phyloP scores from a whole-genome alignment of 2,888 invertebrate genomes.

The Drosophila prostipennis region DNA sequence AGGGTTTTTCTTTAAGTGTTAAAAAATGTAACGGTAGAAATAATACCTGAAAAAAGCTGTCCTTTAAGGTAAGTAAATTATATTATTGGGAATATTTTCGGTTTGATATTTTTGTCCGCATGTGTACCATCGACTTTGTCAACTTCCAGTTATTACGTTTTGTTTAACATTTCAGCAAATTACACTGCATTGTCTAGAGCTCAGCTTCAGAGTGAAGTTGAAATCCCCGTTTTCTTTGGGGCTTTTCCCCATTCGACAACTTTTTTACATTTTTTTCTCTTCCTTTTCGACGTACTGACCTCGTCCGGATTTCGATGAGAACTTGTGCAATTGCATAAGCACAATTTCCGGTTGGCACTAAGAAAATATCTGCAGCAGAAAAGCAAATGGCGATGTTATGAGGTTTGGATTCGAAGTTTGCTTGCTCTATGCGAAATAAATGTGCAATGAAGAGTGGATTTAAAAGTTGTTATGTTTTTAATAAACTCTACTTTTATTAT shows the following conservation, averaged over 20 bases:
- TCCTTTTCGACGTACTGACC: conserved; percentile 31
- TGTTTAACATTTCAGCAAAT: conserved; percentile 70
- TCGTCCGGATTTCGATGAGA: conserved; percentile 36
- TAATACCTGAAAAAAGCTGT: neutral
- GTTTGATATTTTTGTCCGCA: neutral
- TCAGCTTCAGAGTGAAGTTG: conserved; percentile 34
- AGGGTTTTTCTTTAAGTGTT: too few relatives aligned
- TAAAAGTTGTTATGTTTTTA: neutral
- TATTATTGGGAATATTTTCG: too few relatives aligned
- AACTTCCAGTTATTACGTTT: conserved; percentile 74
- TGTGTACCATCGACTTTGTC: conserved; percentile 59
- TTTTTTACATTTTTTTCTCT: conserved; percentile 26
- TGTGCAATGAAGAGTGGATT: neutral
- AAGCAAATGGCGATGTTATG: conserved; percentile 4
- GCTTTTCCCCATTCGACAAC: conserved; percentile 10
- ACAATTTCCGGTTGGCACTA: conserved; percentile 66
- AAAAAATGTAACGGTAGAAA: too few relatives aligned
- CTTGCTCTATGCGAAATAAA: conserved; percentile 5
- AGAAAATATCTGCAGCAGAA: conserved; percentile 39
- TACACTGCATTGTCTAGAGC: conserved; percentile 66
- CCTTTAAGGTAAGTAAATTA: too few relatives aligned
- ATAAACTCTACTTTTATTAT: too few relatives aligned
- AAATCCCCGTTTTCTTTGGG: conserved; percentile 11
- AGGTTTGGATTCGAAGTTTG: conserved; percentile 1
- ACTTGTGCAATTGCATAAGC: conserved; percentile 67